These are phyloP conservation scores for Porphyrio hochstetteri DNA, from an alignment of 2,113 vertebrate species.

Conservation along the genomic window DNA sequence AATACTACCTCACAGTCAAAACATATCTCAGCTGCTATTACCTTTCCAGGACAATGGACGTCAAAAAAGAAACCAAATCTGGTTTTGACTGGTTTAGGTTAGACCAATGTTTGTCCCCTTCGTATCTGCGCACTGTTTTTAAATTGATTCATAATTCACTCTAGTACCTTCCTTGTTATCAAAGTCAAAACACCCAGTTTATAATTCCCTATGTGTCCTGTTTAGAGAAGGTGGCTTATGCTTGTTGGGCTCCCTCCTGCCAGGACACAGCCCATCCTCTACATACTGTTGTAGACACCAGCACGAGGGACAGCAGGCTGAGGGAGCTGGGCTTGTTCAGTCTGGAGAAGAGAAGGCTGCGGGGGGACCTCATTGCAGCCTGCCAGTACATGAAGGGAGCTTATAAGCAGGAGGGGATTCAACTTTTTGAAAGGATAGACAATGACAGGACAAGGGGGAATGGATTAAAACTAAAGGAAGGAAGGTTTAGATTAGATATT, in stretches of 20 bases:
- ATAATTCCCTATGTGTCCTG: not conserved
- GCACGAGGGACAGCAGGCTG: no score
- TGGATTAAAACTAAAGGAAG: no score
- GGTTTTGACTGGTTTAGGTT: not conserved
- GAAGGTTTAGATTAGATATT: no score
- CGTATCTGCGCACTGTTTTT: not conserved
- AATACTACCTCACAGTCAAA: not conserved
- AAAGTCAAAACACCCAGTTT: not conserved
- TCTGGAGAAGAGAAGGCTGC: no score
- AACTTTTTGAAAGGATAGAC: no score
- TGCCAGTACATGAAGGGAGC: no score
- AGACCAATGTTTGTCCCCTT: not conserved
- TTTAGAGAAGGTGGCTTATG: not conserved
- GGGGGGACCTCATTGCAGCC: no score
- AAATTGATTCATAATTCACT: constrained; percentile 16
- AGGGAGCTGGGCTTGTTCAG: no score
- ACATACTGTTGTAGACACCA: not conserved
- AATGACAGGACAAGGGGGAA: no score
- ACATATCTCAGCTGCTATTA: constrained; percentile 5
- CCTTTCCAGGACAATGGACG: not conserved
- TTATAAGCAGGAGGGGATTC: no score
- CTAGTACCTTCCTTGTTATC: not conserved
- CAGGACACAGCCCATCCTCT: not conserved
- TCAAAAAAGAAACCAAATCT: constrained; percentile 21
- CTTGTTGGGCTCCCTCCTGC: not conserved